A percentile compares a stretch with the other conserved stretches of the same genome.
phyloP scores from a whole-genome alignment of 2,888 invertebrate species.

The Dinocampus coccinellae region DNA sequence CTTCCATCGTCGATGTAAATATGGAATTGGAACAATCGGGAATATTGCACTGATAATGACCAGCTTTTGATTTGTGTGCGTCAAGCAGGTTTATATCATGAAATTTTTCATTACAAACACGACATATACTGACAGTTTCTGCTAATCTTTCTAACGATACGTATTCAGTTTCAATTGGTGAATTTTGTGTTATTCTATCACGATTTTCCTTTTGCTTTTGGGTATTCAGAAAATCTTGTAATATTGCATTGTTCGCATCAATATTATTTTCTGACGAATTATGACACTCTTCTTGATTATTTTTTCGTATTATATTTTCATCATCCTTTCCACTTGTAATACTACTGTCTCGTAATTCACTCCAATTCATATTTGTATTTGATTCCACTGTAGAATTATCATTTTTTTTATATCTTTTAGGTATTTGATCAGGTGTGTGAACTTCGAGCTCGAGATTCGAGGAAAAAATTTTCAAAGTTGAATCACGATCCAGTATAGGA shows the following conservation, averaged over 20 bases:
- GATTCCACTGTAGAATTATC: neutral
- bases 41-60: conserved; percentile 72
- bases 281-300: conserved; percentile 47
- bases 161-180: conserved; percentile 72
- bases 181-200: conserved; percentile 52
- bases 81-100: conserved; percentile 72
- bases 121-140: conserved; percentile 73
- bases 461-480: conserved; percentile 52
- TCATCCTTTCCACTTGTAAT: conserved; percentile 48
- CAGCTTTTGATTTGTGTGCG: conserved; percentile 72
- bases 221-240: conserved; percentile 64
- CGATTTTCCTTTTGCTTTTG: conserved; percentile 39
- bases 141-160: conserved; percentile 77
- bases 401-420: conserved; percentile 14
- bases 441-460: conserved; percentile 48
- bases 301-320: conserved; percentile 5
- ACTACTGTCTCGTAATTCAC: conserved; percentile 47
- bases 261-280: conserved; percentile 43
- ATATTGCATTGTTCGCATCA: conserved; percentile 50
- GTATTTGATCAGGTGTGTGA: neutral
- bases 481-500: conserved; percentile 50
- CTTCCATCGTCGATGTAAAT: conserved; percentile 58
- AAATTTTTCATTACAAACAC: conserved; percentile 75
- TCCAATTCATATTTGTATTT: conserved; percentile 59
- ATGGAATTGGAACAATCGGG: conserved; percentile 63